These are phyloP conservation scores for Corythaixoides concolor DNA, from an alignment of 2,113 vertebrate genomes.

Conservation along the genomic window DNA sequence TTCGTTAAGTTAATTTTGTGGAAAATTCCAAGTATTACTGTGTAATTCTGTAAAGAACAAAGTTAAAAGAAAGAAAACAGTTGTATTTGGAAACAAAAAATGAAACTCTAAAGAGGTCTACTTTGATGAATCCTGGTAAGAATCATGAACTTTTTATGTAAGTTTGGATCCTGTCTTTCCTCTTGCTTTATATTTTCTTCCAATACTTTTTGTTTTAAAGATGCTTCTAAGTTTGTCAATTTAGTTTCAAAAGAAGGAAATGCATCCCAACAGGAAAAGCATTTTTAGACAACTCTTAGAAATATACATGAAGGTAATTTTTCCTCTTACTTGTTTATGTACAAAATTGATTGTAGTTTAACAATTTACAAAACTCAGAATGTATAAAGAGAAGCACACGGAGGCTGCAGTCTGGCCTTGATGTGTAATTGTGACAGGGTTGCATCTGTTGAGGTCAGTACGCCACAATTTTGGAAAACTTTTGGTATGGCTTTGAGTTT, in stretches of 20 bases:
- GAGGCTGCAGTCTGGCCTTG: background rate
- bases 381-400: background rate
- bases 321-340: background rate
- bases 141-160: background rate
- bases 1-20: background rate
- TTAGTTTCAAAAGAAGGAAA: background rate
- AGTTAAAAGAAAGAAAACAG: background rate
- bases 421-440: fast-evolving
- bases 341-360: background rate
- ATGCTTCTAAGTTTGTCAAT: background rate
- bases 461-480: background rate
- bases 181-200: background rate
- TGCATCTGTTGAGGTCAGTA: background rate
- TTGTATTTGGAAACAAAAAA: background rate
- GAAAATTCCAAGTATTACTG: background rate
- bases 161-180: background rate
- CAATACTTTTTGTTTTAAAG: background rate
- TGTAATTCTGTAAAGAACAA: background rate
- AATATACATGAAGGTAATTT: background rate
- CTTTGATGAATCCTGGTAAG: background rate
- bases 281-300: background rate
- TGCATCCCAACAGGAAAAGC: background rate
- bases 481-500: background rate
- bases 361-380: background rate
- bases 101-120: background rate